Evolutionary conservation across 2,113 vertebrate genomes (phyloP), one percentile per base, ranked within the genome.

Genomic region (Candoia aspera): DNA sequence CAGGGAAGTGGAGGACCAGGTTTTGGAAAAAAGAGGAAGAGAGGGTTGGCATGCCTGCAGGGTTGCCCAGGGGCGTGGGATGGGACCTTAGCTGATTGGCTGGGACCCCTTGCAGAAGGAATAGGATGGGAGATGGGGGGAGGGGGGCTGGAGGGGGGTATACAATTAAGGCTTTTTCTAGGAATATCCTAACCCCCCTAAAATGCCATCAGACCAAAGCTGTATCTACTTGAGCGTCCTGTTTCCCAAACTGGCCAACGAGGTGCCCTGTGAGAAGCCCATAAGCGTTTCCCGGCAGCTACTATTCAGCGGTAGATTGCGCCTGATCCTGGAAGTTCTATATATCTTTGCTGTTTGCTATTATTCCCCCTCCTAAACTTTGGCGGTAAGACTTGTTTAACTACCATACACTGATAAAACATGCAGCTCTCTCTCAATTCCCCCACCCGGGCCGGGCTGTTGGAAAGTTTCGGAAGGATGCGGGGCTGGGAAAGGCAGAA

Each of bases 371-470:
- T n/a, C n/a, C 2, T 5, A 49, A 19, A 17, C 21, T 8, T 26
- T 62, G 49, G 13, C 4, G 2, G 0, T 8, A 12, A 1, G 49
- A 8, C 12, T 53, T 2, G 2, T 26, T 54, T 79, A 5, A 54
- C 15, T 8, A 53, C 26, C 6, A 8, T 49, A 49, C 4, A 5
- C n/a, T 73, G 68, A 17, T 9, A 37, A 13, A 4, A 21, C 2
- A 4, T 13, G 2, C n/a, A n/a, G 13, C 9, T 89, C 49, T 37
- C 13, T 15, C 53, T 59, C 23, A 26, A 11, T 23, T 1, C 37
- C 37, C 15, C n/a, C 57, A 1, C 10, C 4, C 17, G 2, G 11
- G 0, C 1, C 17, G 2, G 19, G 12, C 26, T 15, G 1, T 8
- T n/a, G 60, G 53, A 68, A 89, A 33, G 8, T 49, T 17, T 26